These are phyloP conservation scores for Delphinus delphis DNA, from an alignment of 2,113 vertebrate genomes.

Conservation along the genomic window DNA sequence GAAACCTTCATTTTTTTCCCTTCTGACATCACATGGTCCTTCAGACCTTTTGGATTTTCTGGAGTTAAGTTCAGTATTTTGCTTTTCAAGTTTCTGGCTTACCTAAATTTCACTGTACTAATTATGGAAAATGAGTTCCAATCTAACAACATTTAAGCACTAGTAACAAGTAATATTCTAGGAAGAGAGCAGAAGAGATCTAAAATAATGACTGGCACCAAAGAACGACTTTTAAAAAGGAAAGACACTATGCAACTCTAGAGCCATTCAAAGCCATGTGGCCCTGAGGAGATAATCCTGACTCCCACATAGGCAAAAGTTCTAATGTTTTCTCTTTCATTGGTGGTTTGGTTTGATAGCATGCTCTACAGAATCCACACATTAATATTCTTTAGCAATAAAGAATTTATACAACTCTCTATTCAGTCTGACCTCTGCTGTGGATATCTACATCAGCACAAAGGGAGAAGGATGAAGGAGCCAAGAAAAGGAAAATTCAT, in stretches of 20 bases:
- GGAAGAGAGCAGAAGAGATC: background rate
- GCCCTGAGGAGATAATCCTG: background rate
- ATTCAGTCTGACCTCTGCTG: background rate
- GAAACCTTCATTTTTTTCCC: background rate
- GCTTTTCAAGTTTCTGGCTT: background rate
- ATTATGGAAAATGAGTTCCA: background rate
- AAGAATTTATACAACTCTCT: background rate
- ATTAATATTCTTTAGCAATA: background rate
- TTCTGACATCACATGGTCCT: background rate
- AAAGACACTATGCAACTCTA: background rate
- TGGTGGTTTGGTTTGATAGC: background rate
- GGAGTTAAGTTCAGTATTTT: background rate
- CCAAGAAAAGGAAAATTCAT: background rate
- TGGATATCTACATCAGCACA: background rate
- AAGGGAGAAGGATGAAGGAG: background rate
- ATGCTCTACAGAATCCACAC: background rate
- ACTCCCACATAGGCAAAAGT: background rate
- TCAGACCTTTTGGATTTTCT: background rate
- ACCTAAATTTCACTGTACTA: background rate
- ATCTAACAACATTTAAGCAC: background rate
- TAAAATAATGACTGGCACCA: background rate
- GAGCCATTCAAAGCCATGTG: background rate
- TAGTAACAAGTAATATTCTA: background rate
- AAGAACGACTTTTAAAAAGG: background rate
- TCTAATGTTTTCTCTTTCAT: background rate